Evolutionary conservation across 2,113 vertebrate species (phyloP), one percentile per base, ranked within the genome.

Genomic region (Pyxicephalus adspersus): DNA sequence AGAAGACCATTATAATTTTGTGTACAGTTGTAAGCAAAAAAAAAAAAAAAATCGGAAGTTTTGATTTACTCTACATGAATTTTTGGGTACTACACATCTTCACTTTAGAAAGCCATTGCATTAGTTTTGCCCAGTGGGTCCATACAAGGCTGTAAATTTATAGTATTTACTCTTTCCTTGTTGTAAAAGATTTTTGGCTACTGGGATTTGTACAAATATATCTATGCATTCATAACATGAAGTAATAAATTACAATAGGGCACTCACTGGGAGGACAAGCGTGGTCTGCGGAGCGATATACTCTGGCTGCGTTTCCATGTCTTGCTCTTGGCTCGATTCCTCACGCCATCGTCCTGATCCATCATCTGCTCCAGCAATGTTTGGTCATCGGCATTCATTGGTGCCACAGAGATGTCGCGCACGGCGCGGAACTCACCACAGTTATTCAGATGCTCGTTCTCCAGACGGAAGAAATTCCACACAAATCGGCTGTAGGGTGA

Each of bases 391-490:
- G 97, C 97, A 1, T 98, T 99, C 80, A 99, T 93, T 0, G 98
- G 97, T 2, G 98, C 98, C 89, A 99, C 98, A 0, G 97, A 98
- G 90, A 99, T 99, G 84, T 99, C 98, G 61, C 98, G 90, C 65
- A 98, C 98, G 0, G 97, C 97, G 0, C 98, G 94, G 86, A 99
- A 99, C 87, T 99, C 98, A 78, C 98, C 98, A 38, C 98, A 99
- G 92, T 99, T 99, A 86, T 99, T 99, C 90, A 99, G 92, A 88
- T 99, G 98, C 87, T 99, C 98, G 0, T 99, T 99, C 88, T 99
- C 98, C 92, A 99, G 89, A 2, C 97, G 96, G 91, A 99, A 99
- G 90, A 99, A 99, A 87, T 99, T 99, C 98, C 98, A 99, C 84
- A 99, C 98, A 67, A 99, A 99, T 2, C 98, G 95, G 86, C 98